Conservation (phyloP, 2,113 vertebrate species). For the Nesoenas mayeri region DNA sequence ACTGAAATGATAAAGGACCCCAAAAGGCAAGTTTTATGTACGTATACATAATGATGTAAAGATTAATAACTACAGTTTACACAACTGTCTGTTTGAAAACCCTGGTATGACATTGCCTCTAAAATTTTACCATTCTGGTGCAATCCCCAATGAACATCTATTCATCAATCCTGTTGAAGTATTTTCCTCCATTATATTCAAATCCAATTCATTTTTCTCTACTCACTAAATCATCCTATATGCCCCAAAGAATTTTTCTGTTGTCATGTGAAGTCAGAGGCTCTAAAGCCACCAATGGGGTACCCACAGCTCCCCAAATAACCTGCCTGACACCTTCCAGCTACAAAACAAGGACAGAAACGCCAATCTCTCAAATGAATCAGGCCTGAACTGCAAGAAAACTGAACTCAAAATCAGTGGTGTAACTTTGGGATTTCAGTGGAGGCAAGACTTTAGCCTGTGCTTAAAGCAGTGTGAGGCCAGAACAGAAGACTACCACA, state of each 20-base stretch:
- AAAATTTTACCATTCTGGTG: neutral
- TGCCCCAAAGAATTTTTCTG: neutral
- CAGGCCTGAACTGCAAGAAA: neutral
- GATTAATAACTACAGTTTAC: neutral
- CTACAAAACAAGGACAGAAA: neutral
- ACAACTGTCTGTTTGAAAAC: neutral
- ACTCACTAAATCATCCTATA: rapidly evolving
- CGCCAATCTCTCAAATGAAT: neutral
- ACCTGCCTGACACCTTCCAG: neutral
- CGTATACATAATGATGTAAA: neutral
- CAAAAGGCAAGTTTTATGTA: neutral
- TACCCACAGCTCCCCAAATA: neutral
- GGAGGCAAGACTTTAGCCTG: neutral
- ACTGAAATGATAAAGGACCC: neutral
- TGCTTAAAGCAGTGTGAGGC: neutral
- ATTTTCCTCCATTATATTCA: neutral
- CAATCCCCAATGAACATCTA: neutral
- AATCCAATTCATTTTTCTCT: neutral
- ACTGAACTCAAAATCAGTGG: neutral
- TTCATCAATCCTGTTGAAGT: neutral
- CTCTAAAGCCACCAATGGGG: neutral
- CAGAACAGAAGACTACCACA: neutral
- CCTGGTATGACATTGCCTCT: neutral
- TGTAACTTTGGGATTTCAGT: neutral
- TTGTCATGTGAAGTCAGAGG: neutral